Conservation (phyloP, 2,797 vertebrate genomes). For the Masticophis lateralis region DNA sequence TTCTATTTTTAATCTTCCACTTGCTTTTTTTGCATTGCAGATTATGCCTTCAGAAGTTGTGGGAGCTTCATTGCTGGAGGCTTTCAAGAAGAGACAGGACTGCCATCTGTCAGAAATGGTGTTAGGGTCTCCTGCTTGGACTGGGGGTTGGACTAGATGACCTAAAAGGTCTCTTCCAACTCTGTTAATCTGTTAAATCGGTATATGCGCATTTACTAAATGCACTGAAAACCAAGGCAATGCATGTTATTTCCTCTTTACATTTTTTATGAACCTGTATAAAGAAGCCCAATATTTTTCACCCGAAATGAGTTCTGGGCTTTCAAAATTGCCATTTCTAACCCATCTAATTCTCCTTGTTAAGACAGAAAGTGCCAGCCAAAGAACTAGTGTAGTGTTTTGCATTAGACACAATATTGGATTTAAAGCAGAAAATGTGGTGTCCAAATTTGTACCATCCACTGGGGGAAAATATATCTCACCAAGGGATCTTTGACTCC, state of each 20-base stretch:
- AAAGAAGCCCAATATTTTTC: background rate
- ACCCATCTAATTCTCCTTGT: background rate
- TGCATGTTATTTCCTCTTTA: background rate
- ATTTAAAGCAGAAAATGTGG: background rate
- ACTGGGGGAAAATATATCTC: background rate
- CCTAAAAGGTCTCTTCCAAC: too few relatives aligned
- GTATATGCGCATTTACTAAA: background rate
- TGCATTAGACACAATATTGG: background rate
- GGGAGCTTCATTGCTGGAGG: too few relatives aligned
- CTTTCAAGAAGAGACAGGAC: too few relatives aligned
- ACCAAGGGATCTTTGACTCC: background rate
- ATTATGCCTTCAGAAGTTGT: background rate
- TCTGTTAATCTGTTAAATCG: too few relatives aligned
- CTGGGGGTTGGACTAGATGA: too few relatives aligned
- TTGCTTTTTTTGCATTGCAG: background rate
- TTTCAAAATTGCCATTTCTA: background rate
- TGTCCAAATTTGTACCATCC: background rate
- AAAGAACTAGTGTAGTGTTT: background rate
- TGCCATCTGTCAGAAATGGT: too few relatives aligned
- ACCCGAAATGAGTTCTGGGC: background rate
- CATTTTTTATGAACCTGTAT: background rate
- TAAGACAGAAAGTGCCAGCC: background rate
- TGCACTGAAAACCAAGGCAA: background rate
- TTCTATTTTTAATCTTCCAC: constrained; percentile 13
- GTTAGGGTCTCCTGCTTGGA: too few relatives aligned